phyloP scores from a whole-genome alignment of 2,113 vertebrate genomes.

The Eptesicus fuscus region DNA sequence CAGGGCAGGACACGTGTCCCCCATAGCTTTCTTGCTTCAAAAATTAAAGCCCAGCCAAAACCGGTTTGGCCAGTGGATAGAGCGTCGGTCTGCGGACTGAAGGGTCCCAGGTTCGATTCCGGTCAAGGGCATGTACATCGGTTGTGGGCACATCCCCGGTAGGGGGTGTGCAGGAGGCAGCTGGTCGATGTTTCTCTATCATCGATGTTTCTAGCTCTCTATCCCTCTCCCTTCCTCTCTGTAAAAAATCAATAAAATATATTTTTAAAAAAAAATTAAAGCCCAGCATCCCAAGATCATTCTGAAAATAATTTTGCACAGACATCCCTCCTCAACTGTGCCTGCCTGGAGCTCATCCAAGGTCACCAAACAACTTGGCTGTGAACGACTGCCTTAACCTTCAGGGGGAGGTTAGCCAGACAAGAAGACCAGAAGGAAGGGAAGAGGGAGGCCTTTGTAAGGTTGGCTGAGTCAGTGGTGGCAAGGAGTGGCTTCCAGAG shows the following conservation, averaged over 20 bases:
- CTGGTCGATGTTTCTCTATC: too few relatives aligned
- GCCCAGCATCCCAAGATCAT: conserved; percentile 14
- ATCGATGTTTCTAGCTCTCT: too few relatives aligned
- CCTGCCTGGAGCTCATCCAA: conserved; percentile 68
- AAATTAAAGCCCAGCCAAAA: conserved; percentile 36
- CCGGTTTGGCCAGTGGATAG: too few relatives aligned
- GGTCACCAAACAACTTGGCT: conserved; percentile 64
- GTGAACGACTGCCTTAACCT: conserved; percentile 79
- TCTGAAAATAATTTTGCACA: conserved; percentile 38
- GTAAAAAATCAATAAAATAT: too few relatives aligned
- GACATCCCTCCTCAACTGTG: conserved; percentile 54
- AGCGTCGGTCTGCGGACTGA: too few relatives aligned
- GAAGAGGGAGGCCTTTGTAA: neutral
- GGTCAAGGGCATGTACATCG: too few relatives aligned
- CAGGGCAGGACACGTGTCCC: neutral
- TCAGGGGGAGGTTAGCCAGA: neutral
- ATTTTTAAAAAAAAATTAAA: conserved; percentile 49
- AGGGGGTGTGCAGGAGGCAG: too few relatives aligned
- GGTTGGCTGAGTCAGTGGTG: conserved; percentile 13
- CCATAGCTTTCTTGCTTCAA: conserved; percentile 43
- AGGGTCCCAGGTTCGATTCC: too few relatives aligned
- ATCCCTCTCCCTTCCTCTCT: too few relatives aligned
- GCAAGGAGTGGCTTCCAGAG: neutral
- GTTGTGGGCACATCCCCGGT: too few relatives aligned
- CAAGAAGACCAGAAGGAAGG: neutral